Evolutionary conservation across 2,113 vertebrate genomes (phyloP).

Genomic region (Polyodon spathula): DNA sequence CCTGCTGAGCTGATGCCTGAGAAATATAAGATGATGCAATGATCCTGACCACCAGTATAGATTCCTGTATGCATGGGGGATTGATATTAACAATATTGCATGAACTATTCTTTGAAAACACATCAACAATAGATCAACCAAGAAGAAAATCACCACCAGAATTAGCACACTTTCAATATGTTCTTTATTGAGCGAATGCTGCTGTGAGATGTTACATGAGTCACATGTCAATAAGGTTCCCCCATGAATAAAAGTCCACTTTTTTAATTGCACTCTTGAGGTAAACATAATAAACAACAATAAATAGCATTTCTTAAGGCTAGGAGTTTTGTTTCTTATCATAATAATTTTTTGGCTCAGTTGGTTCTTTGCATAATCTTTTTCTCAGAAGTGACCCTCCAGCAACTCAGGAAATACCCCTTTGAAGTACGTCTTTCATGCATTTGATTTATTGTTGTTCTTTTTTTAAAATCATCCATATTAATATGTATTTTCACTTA

Average conservation of each 20-base stretch:
- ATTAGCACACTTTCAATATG: conserved; percentile 77
- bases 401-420: conserved; percentile 57
- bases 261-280: conserved; percentile 80
- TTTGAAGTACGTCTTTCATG: conserved; percentile 60
- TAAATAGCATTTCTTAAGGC: conserved; percentile 96
- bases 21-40: too few species aligned
- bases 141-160: too few species aligned
- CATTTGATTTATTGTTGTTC: conserved; percentile 36
- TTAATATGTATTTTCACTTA: not conserved
- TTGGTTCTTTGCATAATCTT: conserved; percentile 81
- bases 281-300: conserved; percentile 88
- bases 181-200: conserved; percentile 98
- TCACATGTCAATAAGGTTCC: conserved; percentile 86
- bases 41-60: too few species aligned
- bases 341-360: conserved; percentile 82
- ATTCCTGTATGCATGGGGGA: too few species aligned
- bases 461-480: conserved; percentile 15
- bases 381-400: conserved; percentile 53
- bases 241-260: conserved; percentile 81
- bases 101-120: too few species aligned
- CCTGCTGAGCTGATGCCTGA: too few species aligned
- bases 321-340: conserved; percentile 68
- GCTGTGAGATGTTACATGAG: conserved; percentile 81
- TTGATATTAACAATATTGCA: too few species aligned
- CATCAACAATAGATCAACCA: too few species aligned